Evolutionary conservation across 2,888 invertebrate species (phyloP).

Genomic region (Ichneumoninae sp.): DNA sequence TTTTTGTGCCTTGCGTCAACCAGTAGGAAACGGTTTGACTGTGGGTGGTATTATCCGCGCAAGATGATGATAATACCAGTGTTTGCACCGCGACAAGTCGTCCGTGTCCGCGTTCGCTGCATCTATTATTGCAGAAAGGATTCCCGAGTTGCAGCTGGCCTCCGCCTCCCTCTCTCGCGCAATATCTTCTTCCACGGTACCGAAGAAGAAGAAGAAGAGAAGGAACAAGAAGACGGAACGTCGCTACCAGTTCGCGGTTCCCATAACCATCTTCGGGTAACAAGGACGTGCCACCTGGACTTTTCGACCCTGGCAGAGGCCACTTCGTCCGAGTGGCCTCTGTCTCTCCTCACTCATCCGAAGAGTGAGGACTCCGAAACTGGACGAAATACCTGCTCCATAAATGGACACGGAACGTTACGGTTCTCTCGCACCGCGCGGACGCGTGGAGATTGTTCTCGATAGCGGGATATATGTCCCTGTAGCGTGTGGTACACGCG

Average conservation of each 20-base stretch:
- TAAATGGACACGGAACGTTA: constrained; percentile 64
- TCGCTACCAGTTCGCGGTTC: constrained; percentile 61
- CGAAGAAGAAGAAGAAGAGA: constrained; percentile 43
- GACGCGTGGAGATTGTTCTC: constrained; percentile 48
- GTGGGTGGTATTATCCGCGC: background rate
- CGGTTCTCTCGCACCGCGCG: constrained; percentile 57
- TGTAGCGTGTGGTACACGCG: too few relatives aligned
- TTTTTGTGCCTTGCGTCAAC: background rate
- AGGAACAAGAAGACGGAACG: constrained; percentile 18
- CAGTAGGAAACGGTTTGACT: background rate
- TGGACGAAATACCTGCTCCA: constrained; percentile 65
- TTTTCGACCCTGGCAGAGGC: constrained; percentile 67
- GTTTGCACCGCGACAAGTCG: background rate
- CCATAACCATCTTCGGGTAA: constrained; percentile 69
- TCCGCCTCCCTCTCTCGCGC: constrained; percentile 25
- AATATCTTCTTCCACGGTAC: constrained; percentile 19
- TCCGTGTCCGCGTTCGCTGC: background rate
- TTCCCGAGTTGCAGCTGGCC: constrained; percentile 19
- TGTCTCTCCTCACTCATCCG: constrained; percentile 12
- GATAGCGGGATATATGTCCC: constrained; percentile 52
- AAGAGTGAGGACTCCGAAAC: constrained; percentile 55
- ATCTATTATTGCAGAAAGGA: background rate
- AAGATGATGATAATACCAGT: background rate
- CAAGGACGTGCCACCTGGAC: constrained; percentile 71
- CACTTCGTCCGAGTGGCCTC: background rate